phyloP scores from a whole-genome alignment of 2,888 invertebrate genomes.

The Lasioglossum figueresi region DNA sequence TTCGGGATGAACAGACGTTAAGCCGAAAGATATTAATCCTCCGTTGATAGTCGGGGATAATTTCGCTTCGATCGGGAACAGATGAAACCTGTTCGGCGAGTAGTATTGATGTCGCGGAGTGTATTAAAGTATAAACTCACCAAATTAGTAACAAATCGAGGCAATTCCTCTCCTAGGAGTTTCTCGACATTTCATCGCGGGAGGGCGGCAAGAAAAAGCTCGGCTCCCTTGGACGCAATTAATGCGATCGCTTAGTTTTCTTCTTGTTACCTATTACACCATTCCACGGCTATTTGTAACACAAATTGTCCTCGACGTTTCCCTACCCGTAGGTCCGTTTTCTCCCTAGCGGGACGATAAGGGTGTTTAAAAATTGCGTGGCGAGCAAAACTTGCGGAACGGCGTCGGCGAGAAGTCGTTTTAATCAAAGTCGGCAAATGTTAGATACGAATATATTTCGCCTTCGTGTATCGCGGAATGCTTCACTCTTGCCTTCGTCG shows the following conservation, averaged over 20 bases:
- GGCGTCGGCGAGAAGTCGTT: slow-evolving; percentile 41
- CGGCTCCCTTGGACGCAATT: slow-evolving; percentile 70
- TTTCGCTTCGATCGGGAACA: background rate
- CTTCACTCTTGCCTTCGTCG: background rate
- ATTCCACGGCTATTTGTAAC: slow-evolving; percentile 70
- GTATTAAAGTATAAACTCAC: slow-evolving; percentile 45
- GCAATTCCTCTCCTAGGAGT: slow-evolving; percentile 65
- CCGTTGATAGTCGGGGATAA: slow-evolving; percentile 5
- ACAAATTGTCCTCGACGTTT: slow-evolving; percentile 72
- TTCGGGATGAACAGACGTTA: slow-evolving; percentile 8
- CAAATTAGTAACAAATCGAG: slow-evolving; percentile 73
- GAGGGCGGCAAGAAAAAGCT: slow-evolving; percentile 30
- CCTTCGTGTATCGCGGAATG: slow-evolving; percentile 11
- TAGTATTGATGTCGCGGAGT: background rate
- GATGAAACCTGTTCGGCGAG: slow-evolving; percentile 1
- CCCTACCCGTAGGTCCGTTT: slow-evolving; percentile 32
- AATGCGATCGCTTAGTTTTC: slow-evolving; percentile 77
- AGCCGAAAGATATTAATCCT: slow-evolving; percentile 7
- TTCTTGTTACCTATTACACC: slow-evolving; percentile 75
- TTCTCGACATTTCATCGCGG: slow-evolving; percentile 16
- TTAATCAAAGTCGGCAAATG: slow-evolving; percentile 58
- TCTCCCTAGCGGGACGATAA: slow-evolving; percentile 37
- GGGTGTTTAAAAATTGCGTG: slow-evolving; percentile 69
- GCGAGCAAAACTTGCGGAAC: slow-evolving; percentile 47
- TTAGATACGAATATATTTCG: slow-evolving; percentile 51